These are phyloP conservation scores for Haplochromis vanheusdeni DNA, from an alignment of 2,113 vertebrate genomes.

Conservation along the genomic window DNA sequence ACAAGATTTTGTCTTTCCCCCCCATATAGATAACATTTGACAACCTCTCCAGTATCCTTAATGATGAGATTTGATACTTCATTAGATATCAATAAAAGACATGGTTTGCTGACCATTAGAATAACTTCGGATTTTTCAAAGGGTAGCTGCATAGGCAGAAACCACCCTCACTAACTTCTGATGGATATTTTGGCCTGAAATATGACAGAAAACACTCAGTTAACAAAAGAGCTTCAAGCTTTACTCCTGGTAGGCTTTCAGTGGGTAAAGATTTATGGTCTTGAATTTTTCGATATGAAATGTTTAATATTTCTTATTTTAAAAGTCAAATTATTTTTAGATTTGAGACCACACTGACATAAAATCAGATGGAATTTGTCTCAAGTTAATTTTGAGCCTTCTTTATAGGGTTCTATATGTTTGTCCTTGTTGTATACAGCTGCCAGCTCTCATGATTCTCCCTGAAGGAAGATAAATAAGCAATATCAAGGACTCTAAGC, in stretches of 20 bases:
- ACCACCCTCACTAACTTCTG: not conserved
- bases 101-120: not conserved
- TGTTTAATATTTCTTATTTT: not conserved
- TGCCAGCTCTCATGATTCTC: not conserved
- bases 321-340: not conserved
- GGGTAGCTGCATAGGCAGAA: not conserved
- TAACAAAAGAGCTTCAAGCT: not conserved
- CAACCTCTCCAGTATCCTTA: not conserved
- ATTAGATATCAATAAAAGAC: not conserved
- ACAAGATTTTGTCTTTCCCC: too few species aligned
- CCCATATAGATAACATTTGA: not conserved
- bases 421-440: not conserved
- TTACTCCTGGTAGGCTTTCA: not conserved
- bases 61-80: not conserved
- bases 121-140: not conserved
- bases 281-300: not conserved
- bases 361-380: not conserved
- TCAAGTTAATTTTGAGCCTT: not conserved
- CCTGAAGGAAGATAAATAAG: not conserved
- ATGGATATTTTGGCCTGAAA: not conserved
- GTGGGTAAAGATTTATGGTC: not conserved
- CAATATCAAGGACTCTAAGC: not conserved
- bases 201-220: not conserved
- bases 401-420: not conserved
- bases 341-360: not conserved